These are phyloP conservation scores for Pycnonotus jocosus DNA, from an alignment of 2,113 vertebrate species.

Conservation along the genomic window DNA sequence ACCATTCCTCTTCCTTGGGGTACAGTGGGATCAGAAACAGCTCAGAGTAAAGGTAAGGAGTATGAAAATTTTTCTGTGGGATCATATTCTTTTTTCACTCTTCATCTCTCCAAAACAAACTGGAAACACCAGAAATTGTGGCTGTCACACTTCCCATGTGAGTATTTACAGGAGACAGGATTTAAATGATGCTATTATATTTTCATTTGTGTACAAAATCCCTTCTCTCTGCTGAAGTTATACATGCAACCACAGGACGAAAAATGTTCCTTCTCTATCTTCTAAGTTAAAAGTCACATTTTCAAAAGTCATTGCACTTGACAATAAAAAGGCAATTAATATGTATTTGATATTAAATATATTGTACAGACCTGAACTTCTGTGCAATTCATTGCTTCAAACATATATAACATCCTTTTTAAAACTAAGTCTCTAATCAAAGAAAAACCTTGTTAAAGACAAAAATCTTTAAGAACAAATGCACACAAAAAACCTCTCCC, in stretches of 20 bases:
- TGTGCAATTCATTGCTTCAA: conserved; percentile 35
- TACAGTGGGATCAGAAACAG: background rate
- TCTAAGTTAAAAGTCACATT: conserved; percentile 47
- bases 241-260: background rate
- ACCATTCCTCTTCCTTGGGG: background rate
- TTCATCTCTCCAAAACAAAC: background rate
- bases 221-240: background rate
- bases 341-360: conserved; percentile 29
- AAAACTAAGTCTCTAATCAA: conserved; percentile 9
- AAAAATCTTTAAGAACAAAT: conserved; percentile 3
- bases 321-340: conserved; percentile 52
- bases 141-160: background rate
- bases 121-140: background rate
- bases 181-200: background rate
- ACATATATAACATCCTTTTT: background rate
- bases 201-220: conserved; percentile 3
- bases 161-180: background rate
- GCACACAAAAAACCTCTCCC: background rate
- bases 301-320: conserved; percentile 63
- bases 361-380: conserved; percentile 26
- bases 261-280: conserved; percentile 3
- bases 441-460: background rate
- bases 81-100: background rate
- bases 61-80: background rate
- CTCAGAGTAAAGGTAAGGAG: background rate